A percentile compares a stretch with the other conserved stretches of the same genome.
phyloP scores from a whole-genome alignment of 2,113 vertebrate genomes.

The Coracopsis vasa region DNA sequence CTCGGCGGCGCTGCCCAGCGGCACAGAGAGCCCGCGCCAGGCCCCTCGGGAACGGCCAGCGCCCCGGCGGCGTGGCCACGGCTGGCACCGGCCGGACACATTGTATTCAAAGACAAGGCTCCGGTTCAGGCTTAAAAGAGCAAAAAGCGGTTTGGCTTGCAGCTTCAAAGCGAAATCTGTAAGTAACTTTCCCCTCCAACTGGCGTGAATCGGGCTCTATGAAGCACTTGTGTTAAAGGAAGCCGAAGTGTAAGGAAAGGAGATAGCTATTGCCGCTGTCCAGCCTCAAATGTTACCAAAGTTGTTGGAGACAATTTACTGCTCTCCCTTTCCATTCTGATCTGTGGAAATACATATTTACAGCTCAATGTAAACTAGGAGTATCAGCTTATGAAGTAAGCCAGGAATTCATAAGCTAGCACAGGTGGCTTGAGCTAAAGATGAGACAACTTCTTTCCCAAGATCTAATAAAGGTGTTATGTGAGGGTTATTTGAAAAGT shows the following conservation, averaged over 20 bases:
- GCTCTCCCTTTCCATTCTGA: not conserved
- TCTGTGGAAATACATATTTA: not conserved
- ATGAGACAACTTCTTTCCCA: not conserved
- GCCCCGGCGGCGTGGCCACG: accelerated
- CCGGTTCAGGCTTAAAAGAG: accelerated
- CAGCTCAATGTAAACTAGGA: not conserved
- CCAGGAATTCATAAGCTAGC: not conserved
- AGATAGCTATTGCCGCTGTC: not conserved
- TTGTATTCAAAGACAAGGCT: accelerated
- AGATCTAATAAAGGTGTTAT: not conserved
- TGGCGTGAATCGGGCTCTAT: not conserved
- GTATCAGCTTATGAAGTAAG: not conserved
- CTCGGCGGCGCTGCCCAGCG: not conserved
- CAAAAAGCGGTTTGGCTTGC: not conserved
- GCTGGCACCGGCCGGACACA: no score
- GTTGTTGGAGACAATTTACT: not conserved
- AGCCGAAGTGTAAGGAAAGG: not conserved
- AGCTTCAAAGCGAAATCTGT: not conserved
- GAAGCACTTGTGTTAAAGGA: not conserved
- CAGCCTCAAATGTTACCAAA: not conserved
- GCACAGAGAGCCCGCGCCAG: no score
- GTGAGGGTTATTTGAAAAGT: not conserved
- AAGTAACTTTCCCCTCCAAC: not conserved
- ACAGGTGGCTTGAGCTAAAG: not conserved
- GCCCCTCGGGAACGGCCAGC: no score